Base-by-base conservation (phyloP, 2,797 vertebrate species). In the Lagodon rhomboides region DNA sequence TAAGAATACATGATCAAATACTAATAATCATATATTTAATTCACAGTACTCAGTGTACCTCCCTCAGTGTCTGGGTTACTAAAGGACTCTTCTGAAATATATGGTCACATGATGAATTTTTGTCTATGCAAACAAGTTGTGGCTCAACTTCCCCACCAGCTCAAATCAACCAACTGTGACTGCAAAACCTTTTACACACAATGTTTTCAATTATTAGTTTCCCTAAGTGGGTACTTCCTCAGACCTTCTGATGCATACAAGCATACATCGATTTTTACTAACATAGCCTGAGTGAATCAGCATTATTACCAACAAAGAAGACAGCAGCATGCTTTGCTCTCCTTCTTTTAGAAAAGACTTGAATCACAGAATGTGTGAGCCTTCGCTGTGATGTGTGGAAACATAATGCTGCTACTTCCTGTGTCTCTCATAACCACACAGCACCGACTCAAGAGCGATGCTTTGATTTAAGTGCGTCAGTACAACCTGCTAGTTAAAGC, bases 361-460 rank as follows among this genome's bases (percentile, higher is more conserved):
- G 22, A 50, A 77, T 81, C 63, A 75, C 23, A 77, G 41, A 69
- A 62, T 49, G 44, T 50, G 43, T 0, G 1, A 75, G 25, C 12
- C 65, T 60, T 61, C 12, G 50, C 0, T 73, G 34, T 75, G 63
- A 81, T 3, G 44, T 51, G 30, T 54, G 61, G 70, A 84, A 84
- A 59, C 55, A 68, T 55, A 62, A 78, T 34, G 25, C 68, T 44
- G n/a, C 43, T 54, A 25, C 75, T 87, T 87, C 78, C 79, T 77
- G 58, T 85, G 63, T 82, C 59, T 78, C 27, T 63, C 13, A 8
- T 73, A 76, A 79, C 56, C 43, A 51, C 78, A 75, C n/a, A 18
- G n/a, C 62, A 56, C 53, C 47, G 51, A n/a, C 30, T 13, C 10
- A 5, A 51, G 25, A 64, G 64, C 46, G 68, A 61, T 61, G 41